Conservation (phyloP, 2,888 invertebrate species). For the Polydrusus cervinus region DNA sequence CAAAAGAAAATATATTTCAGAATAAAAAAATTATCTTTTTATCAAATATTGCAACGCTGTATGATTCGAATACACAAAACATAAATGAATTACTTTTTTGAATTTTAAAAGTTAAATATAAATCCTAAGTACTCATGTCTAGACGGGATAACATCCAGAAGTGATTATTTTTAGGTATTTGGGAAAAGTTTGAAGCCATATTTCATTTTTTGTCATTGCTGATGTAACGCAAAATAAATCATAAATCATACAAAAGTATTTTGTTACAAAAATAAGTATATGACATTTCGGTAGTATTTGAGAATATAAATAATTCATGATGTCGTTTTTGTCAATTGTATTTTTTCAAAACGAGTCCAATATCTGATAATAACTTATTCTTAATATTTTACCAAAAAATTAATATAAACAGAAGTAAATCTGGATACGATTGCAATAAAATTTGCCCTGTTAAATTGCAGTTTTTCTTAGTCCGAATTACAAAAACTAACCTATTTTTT, state of each 20-base stretch:
- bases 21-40: not conserved
- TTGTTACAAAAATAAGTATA: not conserved
- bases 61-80: not conserved
- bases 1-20: not conserved
- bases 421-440: too few relatives aligned
- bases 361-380: too few relatives aligned
- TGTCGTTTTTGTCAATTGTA: too few relatives aligned
- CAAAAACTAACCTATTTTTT: too few relatives aligned
- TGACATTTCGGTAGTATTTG: not conserved
- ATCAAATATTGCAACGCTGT: not conserved
- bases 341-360: too few relatives aligned
- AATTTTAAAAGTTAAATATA: slow-evolving; percentile 1
- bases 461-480: too few relatives aligned
- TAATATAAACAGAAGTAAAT: too few relatives aligned
- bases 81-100: not conserved
- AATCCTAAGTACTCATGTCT: not conserved
- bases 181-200: not conserved
- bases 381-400: too few relatives aligned
- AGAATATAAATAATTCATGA: not conserved
- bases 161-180: slow-evolving; percentile 3
- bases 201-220: slow-evolving; percentile 10
- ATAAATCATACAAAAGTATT: not conserved
- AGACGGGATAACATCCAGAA: not conserved
- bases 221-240: not conserved
- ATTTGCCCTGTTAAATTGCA: too few relatives aligned